phyloP scores from a whole-genome alignment of 2,888 invertebrate species.

The Leptinotarsa tumamoca region DNA sequence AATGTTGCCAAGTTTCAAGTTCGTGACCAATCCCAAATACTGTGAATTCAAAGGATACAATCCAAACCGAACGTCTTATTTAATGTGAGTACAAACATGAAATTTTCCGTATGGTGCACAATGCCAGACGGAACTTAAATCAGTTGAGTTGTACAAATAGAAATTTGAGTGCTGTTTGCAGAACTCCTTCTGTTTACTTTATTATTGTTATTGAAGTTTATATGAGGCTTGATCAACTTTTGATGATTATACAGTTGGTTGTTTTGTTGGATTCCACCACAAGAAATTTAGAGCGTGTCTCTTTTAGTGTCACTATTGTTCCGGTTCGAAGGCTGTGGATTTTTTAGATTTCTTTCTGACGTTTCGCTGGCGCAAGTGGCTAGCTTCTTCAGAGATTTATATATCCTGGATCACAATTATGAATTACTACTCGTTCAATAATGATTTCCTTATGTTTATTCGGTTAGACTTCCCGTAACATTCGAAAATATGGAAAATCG shows the following conservation, averaged over 20 bases:
- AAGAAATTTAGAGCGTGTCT: too few species aligned
- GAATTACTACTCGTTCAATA: too few species aligned
- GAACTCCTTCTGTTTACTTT: conserved; percentile 24
- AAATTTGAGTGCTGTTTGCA: conserved; percentile 34
- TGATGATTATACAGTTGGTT: conserved; percentile 25
- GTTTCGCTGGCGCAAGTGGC: too few species aligned
- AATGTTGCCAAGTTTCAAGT: neutral
- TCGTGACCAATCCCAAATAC: conserved; percentile 38
- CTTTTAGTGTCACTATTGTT: too few species aligned
- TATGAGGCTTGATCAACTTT: conserved; percentile 24
- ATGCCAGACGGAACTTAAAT: conserved; percentile 34
- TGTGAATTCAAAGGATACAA: conserved; percentile 35
- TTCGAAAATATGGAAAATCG: too few species aligned
- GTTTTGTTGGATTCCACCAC: too few species aligned
- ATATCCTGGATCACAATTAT: too few species aligned
- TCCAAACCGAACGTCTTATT: conserved; percentile 37
- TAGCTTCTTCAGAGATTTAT: too few species aligned
- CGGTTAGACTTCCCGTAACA: too few species aligned
- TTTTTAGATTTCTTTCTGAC: too few species aligned
- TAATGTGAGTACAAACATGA: conserved; percentile 34
- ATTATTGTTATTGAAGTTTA: conserved; percentile 31
- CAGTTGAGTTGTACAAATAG: conserved; percentile 33
- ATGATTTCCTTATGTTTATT: too few species aligned
- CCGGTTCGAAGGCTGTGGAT: too few species aligned
- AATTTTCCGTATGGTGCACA: conserved; percentile 37